Evolutionary conservation across 2,888 invertebrate species (phyloP), one percentile per base, ranked within the genome.

Genomic region (Rhagonycha lutea): DNA sequence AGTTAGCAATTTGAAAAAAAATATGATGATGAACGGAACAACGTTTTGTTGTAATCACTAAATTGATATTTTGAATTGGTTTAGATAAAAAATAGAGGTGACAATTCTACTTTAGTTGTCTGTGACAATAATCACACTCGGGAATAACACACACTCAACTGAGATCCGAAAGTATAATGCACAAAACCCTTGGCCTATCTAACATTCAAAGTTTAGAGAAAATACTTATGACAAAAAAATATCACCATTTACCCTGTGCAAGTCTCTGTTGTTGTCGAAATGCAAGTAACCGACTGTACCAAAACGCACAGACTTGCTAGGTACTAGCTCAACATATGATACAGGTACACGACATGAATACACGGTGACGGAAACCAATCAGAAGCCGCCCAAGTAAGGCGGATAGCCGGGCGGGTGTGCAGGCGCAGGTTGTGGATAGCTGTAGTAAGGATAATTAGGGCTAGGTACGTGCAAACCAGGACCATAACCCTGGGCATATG

Each of bases 401-500:
- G 88, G 87, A 80, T 88, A 88, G 80, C 87, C 87, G 69, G 87
- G 87, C 81, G 87, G 87, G 82, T 87, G 87, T 80, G 87, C 84
- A 77, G 87, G 86, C 79, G 86, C 84, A 71, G 88, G 86, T 71
- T 87, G 86, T 65, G 87, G 86, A 83, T 88, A 88, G 83, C 86
- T 86, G 81, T 89, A 89, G 82, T 91, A 91, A 14, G 93, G 92
- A 86, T 93, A 94, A 85, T 92, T 92, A 60, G 93, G 92, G 85
- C 92, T 92, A 69, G 93, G 92, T 85, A 93, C 90, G 85, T 93
- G 93, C 80, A 93, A 88, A 76, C 91, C 90, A 65, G 91, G 90
- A 63, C 91, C 86, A 79, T 87, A 85, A 81, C 84, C 84, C 83
- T 85, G 86, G 82, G 85, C 85, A 79, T 87, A 87, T 68, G 87